Evolutionary conservation across 2,888 invertebrate genomes (phyloP).

Genomic region (Nematopogon swammerdamellus): DNA sequence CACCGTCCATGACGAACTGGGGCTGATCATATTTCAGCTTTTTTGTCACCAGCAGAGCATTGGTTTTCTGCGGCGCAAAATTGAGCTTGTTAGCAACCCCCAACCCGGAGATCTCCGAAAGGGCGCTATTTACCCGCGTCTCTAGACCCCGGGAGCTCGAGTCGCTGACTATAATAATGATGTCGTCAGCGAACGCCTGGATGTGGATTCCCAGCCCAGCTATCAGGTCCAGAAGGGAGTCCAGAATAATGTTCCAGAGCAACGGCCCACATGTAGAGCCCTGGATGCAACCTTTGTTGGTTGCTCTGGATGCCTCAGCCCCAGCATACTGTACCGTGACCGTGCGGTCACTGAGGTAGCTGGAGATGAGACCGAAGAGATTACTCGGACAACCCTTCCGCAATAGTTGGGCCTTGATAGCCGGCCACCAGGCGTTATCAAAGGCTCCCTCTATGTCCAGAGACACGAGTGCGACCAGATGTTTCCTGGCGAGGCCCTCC

Average conservation of each 20-base stretch:
- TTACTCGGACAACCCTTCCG: constrained; percentile 9
- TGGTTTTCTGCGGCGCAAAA: constrained; percentile 5
- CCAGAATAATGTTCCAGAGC: constrained; percentile 10
- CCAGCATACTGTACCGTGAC: constrained; percentile 7
- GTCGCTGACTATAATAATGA: constrained; percentile 5
- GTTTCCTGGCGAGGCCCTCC: constrained; percentile 3
- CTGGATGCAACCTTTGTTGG: constrained; percentile 12
- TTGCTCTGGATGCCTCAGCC: constrained; percentile 1
- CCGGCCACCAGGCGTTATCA: constrained; percentile 19
- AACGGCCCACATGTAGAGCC: constrained; percentile 11
- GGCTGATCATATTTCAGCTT: constrained; percentile 5
- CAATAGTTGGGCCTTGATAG: constrained; percentile 8
- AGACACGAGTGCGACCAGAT: constrained; percentile 8
- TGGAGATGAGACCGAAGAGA: constrained; percentile 4
- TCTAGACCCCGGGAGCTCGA: constrained; percentile 1
- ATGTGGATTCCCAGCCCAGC: not conserved
- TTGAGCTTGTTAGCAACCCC: constrained; percentile 4
- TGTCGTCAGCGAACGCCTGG: constrained; percentile 7
- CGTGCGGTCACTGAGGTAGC: constrained; percentile 7
- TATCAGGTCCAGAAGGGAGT: constrained; percentile 4
- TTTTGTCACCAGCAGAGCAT: constrained; percentile 3
- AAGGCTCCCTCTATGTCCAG: constrained; percentile 17
- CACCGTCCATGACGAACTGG: constrained; percentile 3
- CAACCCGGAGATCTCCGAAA: constrained; percentile 4
- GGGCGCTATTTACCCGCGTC: constrained; percentile 2